Evolutionary conservation across 53 echinoderm and acorn worm genomes (phyloP), one percentile per base, ranked within the genome.

Genomic region (Zoroaster sp.): DNA sequence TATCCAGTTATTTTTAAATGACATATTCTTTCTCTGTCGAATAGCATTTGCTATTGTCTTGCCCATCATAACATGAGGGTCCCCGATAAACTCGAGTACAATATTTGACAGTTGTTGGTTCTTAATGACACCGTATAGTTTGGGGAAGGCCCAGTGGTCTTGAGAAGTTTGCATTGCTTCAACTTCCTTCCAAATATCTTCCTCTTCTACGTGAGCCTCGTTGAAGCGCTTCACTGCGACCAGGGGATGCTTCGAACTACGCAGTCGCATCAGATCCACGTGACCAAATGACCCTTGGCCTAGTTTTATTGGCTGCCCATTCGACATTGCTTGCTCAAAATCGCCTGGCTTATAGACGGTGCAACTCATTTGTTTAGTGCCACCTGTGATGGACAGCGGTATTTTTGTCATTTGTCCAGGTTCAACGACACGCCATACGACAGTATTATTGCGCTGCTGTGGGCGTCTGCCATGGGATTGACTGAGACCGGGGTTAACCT

Each of bases 71-170:
- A 7, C 33, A 20, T 33, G 7, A n/a, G 42, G 15, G 69, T 83
- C 40, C 20, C 85, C 85, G 35, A 85, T 42, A 15, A 85, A 85
- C 5, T 85, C 72, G 18, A 43, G 23, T 17, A 37, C 70, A 30
- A 85, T 85, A 33, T 49, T 47, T 0, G 37, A 32, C 33, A 70
- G 33, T 33, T 39, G 35, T 51, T 39, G 32, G 37, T 46, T 47
- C 71, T 37, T 71, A 35, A 85, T 51, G 49, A 70, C 20, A 35
- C 85, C 85, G 51, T 85, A 35, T 3, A 85, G 47, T 37, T 71
- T 46, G 71, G 85, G 85, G 35, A 85, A 85, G 49, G 85, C 85
- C 85, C 70, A 71, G 72, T 85, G 85, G 21, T 71, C 85, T 25
- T 71, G 47, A 0, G 34, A 44, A 0, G 10, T 23, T 36, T 34